Percentiles rank a stretch among this genome's conserved stretches.
Conservation (phyloP, 2,797 vertebrate genomes). For the Brachyalestes nurse region DNA sequence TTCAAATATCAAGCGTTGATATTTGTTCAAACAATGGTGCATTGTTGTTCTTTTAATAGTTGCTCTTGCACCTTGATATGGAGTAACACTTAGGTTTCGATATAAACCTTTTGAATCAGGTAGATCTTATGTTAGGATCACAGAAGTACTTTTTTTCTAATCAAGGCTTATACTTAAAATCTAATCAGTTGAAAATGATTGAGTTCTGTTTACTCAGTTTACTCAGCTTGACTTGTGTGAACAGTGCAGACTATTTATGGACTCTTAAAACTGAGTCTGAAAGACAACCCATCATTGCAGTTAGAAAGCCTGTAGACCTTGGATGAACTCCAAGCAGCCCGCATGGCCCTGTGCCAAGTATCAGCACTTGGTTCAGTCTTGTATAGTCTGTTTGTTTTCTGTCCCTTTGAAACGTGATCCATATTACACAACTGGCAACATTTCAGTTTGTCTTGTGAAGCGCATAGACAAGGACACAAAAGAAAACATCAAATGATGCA, state of each 20-base stretch:
- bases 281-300: neutral
- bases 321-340: slow-evolving; percentile 16
- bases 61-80: no score
- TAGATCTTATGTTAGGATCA: no score
- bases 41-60: no score
- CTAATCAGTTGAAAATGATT: neutral
- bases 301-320: slow-evolving; percentile 34
- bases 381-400: slow-evolving; percentile 23
- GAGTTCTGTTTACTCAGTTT: neutral
- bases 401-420: slow-evolving; percentile 41
- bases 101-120: no score
- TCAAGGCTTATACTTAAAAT: no score
- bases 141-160: no score
- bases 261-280: neutral
- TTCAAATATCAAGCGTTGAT: no score
- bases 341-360: slow-evolving; percentile 30
- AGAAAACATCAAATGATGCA: slow-evolving; percentile 53
- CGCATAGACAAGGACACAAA: slow-evolving; percentile 32
- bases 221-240: neutral
- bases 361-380: slow-evolving; percentile 10
- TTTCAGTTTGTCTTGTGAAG: slow-evolving; percentile 39
- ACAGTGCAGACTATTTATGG: neutral
- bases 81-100: no score
- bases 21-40: no score
- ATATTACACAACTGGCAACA: slow-evolving; percentile 36